Conservation (phyloP, 2,888 invertebrate genomes). For the Trachelus troglodyta region DNA sequence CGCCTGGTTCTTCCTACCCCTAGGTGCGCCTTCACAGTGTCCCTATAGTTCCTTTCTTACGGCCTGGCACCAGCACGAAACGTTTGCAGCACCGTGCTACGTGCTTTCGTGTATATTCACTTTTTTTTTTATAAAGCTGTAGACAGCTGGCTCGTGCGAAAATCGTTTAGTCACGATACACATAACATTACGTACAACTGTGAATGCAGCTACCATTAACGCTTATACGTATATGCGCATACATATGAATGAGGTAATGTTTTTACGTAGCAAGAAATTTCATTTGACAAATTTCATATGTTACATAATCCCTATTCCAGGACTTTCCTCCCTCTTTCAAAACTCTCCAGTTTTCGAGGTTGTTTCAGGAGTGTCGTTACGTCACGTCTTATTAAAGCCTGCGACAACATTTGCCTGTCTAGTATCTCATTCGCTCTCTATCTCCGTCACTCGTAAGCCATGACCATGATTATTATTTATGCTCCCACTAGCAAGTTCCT, state of each 20-base stretch:
- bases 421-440: background rate
- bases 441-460: conserved; percentile 20
- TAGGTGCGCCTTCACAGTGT: conserved; percentile 17
- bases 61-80: background rate
- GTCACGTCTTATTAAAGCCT: conserved; percentile 35
- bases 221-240: background rate
- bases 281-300: background rate
- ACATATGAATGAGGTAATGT: background rate
- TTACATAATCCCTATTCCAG: background rate
- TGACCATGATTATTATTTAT: conserved; percentile 46
- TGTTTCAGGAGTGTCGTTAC: conserved; percentile 27
- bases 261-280: background rate
- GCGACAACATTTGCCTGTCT: conserved; percentile 18
- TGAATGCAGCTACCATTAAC: background rate
- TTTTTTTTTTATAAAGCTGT: background rate
- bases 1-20: conserved; percentile 25
- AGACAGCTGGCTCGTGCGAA: background rate
- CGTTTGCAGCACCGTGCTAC: background rate
- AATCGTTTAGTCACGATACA: background rate
- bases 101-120: background rate
- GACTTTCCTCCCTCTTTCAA: background rate
- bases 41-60: conserved; percentile 31
- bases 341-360: conserved; percentile 5
- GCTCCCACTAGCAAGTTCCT: conserved; percentile 25
- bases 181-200: background rate